Conservation (phyloP, 2,888 invertebrate genomes). For the Oxystoma pomonae region DNA sequence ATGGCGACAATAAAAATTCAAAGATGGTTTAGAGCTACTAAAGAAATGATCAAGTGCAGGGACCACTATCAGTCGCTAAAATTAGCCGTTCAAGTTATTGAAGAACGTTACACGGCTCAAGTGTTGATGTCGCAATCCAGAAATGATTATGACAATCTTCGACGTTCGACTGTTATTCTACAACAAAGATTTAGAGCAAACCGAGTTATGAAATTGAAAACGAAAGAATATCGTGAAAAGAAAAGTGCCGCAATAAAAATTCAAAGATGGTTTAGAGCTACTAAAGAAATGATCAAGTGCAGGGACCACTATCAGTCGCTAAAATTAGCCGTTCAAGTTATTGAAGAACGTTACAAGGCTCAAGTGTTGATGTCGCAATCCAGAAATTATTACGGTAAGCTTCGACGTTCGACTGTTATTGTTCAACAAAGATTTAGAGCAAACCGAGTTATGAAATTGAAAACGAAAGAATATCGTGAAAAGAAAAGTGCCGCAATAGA, state of each 20-base stretch:
- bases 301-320: background rate
- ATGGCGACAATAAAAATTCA: constrained; percentile 41
- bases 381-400: background rate
- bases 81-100: constrained; percentile 44
- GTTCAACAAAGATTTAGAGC: constrained; percentile 27
- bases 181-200: constrained; percentile 11
- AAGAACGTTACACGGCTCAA: constrained; percentile 48
- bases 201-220: background rate
- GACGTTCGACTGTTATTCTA: constrained; percentile 18
- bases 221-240: background rate
- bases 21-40: constrained; percentile 36
- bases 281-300: background rate
- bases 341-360: background rate
- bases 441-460: background rate
- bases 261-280: constrained; percentile 26
- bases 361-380: background rate
- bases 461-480: background rate
- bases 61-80: constrained; percentile 29
- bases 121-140: constrained; percentile 45
- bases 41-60: constrained; percentile 14
- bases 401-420: constrained; percentile 34
- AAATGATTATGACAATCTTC: constrained; percentile 18
- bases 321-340: background rate
- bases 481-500: background rate
- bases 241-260: background rate